Evolutionary conservation across 2,888 invertebrate species (phyloP).

Genomic region (Drosophila lacicola): DNA sequence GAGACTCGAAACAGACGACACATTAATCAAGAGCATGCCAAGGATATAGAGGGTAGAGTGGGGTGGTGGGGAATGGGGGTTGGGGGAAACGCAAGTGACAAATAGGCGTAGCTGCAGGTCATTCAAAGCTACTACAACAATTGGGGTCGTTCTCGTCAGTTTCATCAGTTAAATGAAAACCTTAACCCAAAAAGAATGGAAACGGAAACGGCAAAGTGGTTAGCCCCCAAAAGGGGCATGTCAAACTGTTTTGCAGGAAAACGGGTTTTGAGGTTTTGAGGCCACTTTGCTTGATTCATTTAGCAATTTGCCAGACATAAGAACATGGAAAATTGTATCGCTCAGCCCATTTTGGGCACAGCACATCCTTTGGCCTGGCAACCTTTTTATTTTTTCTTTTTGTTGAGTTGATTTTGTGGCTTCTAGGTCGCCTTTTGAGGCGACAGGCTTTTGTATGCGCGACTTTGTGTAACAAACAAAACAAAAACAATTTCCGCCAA

Average conservation of each 20-base stretch:
- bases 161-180: conserved; percentile 26
- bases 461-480: conserved; percentile 22
- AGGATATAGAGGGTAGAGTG: not conserved
- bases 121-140: not conserved
- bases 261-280: conserved; percentile 32
- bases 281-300: conserved; percentile 52
- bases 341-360: conserved; percentile 1
- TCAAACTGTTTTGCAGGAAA: conserved; percentile 31
- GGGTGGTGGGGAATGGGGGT: not conserved
- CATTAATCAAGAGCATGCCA: conserved; percentile 45
- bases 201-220: conserved; percentile 27
- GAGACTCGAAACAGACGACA: conserved; percentile 36
- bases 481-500: conserved; percentile 65
- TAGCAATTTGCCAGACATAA: conserved; percentile 49
- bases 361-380: conserved; percentile 26
- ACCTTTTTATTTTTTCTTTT: conserved; percentile 37
- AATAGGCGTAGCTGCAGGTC: conserved; percentile 31
- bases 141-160: conserved; percentile 4
- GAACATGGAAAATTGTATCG: conserved; percentile 42
- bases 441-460: conserved; percentile 16
- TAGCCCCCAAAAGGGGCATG: conserved; percentile 9
- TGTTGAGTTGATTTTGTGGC: not conserved
- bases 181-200: conserved; percentile 11
- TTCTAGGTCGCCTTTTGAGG: no score
- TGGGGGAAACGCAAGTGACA: conserved; percentile 27